phyloP scores from a whole-genome alignment of 1,140 invertebrate species.

The Scylla paramamosain region DNA sequence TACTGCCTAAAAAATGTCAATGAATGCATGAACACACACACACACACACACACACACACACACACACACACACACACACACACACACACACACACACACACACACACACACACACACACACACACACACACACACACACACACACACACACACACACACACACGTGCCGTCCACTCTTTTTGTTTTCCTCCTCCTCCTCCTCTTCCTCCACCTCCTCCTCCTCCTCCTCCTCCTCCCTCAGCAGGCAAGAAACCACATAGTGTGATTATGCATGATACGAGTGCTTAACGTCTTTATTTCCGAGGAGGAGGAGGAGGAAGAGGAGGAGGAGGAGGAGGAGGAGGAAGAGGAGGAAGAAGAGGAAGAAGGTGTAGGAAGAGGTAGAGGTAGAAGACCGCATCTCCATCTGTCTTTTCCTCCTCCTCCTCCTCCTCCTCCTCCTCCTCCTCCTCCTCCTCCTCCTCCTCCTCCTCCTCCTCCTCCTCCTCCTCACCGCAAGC shows the following conservation, averaged over 20 bases:
- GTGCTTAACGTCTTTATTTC: too few species aligned
- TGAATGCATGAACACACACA: background rate
- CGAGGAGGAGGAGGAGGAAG: too few species aligned
- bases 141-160: background rate
- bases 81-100: constrained; percentile 34
- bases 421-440: background rate
- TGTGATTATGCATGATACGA: too few species aligned
- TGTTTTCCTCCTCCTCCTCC: background rate
- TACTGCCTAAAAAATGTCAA: background rate
- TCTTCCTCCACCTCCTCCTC: background rate
- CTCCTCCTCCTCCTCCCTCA: too few species aligned
- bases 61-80: constrained; percentile 33
- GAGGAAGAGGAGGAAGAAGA: too few species aligned
- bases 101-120: constrained; percentile 41
- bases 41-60: constrained; percentile 28
- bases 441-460: background rate
- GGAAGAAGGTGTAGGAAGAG: too few species aligned
- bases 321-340: too few species aligned
- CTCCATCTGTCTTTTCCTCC: background rate
- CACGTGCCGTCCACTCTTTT: background rate
- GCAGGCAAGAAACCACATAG: too few species aligned
- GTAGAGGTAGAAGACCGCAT: background rate
- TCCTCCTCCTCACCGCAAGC: background rate
- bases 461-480: constrained; percentile 4
- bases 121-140: background rate